Evolutionary conservation across 1,140 invertebrate species (phyloP).

Genomic region (Solenopsis fugax): DNA sequence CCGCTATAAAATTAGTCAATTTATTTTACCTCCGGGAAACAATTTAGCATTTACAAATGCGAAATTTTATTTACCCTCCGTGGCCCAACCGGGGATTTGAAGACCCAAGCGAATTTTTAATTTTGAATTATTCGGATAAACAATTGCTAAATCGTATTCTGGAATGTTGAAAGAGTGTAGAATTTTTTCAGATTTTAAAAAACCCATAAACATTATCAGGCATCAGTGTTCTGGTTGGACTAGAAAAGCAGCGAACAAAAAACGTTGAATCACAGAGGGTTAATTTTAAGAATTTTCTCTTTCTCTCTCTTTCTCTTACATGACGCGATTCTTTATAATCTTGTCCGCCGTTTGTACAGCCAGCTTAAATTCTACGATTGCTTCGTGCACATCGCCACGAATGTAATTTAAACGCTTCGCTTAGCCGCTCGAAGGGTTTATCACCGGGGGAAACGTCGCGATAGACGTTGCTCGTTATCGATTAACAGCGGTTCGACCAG

Average conservation of each 20-base stretch:
- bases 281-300: neutral
- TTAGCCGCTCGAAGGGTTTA: slow-evolving; percentile 68
- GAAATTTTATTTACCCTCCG: neutral
- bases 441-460: slow-evolving; percentile 74
- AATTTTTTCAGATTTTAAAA: too few relatives aligned
- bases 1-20: slow-evolving; percentile 5
- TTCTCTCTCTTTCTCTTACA: neutral
- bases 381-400: slow-evolving; percentile 61
- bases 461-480: slow-evolving; percentile 75
- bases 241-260: too few relatives aligned
- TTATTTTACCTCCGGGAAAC: neutral
- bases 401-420: slow-evolving; percentile 71
- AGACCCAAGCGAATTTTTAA: too few relatives aligned
- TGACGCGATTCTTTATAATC: slow-evolving; percentile 22
- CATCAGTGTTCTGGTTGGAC: too few relatives aligned
- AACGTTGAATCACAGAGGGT: too few relatives aligned
- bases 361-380: slow-evolving; percentile 60
- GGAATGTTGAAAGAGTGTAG: too few relatives aligned
- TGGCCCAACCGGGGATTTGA: too few relatives aligned
- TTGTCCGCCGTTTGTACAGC: neutral
- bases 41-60: slow-evolving; percentile 9
- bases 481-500: slow-evolving; percentile 74
- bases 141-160: too few relatives aligned
- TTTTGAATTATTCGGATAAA: too few relatives aligned
- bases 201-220: too few relatives aligned